Base-by-base conservation (phyloP, 2,888 invertebrate genomes). In the Nomada fabriciana region DNA sequence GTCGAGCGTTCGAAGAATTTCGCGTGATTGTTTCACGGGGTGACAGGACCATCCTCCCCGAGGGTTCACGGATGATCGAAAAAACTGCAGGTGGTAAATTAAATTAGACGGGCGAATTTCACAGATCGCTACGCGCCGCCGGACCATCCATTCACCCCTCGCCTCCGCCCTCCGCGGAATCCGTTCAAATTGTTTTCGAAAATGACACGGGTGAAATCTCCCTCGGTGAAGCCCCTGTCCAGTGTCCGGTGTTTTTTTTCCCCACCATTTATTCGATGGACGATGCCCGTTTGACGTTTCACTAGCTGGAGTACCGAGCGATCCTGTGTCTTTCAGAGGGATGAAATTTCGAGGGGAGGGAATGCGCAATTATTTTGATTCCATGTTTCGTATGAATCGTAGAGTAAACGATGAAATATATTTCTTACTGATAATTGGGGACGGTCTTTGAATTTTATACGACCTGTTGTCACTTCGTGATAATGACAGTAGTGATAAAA, bases 51-150 rank as follows among this genome's bases (percentile, higher is more conserved):
- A 20, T 67, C 57, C 55, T 76, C 63, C 76, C 23, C 25, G 57
- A 43, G 76, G 67, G 18, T 29, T 76, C 70, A 47, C 76, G 80
- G 61, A 68, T 80, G 71, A 80, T 80, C 76, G 80, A 80, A 80
- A 76, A 76, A 80, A 67, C 50, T 4, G 2, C 42, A 4, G 1
- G 61, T 61, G 50, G 77, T 63, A 78, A 77, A 84, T 78, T 77
- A 81, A 84, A 84, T 84, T 84, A 84, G 71, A 72, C 64, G 64
- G 70, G 15, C 59, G 77, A 84, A 78, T 85, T 81, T 84, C 76
- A 63, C 72, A 60, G 80, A 74, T 71, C 63, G 80, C 75, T 79
- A 76, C 76, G 55, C 76, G 60, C 42, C 68, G n/a, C 57, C 52
- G 47, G 18, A 36, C 65, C 59, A 11, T 52, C 10, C 59, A 15